These are phyloP conservation scores for Cephonodes hylas DNA, from an alignment of 2,888 invertebrate genomes.

Conservation along the genomic window DNA sequence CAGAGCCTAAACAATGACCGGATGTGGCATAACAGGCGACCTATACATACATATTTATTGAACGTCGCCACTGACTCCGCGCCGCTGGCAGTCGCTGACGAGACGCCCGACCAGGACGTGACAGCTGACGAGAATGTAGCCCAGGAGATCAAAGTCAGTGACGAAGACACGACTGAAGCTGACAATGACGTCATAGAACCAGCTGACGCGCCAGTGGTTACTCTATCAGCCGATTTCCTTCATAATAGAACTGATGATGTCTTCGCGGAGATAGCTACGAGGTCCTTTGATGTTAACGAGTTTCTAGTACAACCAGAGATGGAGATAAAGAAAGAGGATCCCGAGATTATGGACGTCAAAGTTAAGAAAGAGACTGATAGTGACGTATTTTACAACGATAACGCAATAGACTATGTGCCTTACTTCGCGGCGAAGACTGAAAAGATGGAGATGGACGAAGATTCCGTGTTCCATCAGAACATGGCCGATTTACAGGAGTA, in stretches of 20 bases:
- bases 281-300: conserved; percentile 74
- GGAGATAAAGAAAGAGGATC: conserved; percentile 66
- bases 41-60: conserved; percentile 75
- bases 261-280: conserved; percentile 64
- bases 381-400: conserved; percentile 68
- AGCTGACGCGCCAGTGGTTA: conserved; percentile 47
- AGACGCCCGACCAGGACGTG: conserved; percentile 52
- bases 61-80: conserved; percentile 74
- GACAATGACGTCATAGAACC: neutral
- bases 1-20: conserved; percentile 66
- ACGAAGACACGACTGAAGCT: conserved; percentile 44
- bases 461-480: conserved; percentile 80
- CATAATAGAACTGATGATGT: conserved; percentile 64
- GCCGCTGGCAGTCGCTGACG: conserved; percentile 53
- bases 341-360: conserved; percentile 43
- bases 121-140: conserved; percentile 74
- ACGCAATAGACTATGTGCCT: conserved; percentile 71
- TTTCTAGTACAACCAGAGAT: conserved; percentile 63
- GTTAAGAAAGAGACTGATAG: conserved; percentile 61
- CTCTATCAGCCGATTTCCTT: conserved; percentile 64
- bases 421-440: conserved; percentile 64
- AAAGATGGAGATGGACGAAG: conserved; percentile 58
- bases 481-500: conserved; percentile 81
- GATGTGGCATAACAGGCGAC: conserved; percentile 62
- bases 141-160: conserved; percentile 68